Conservation (phyloP, 2,888 invertebrate species). For the Cheilosia vulpina region DNA sequence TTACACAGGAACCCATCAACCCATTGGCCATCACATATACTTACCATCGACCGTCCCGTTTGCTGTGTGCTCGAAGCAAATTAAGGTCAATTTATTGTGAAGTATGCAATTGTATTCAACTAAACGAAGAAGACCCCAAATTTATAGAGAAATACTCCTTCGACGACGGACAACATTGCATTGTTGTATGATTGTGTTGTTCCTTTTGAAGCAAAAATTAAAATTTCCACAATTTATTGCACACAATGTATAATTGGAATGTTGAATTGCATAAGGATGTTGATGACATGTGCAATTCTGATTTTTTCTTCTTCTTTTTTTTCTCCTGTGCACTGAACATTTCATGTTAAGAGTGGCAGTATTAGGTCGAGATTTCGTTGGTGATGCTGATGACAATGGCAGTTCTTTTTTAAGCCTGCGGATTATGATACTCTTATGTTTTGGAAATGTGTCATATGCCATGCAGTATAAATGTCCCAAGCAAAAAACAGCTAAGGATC, state of each 20-base stretch:
- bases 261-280: slow-evolving; percentile 33
- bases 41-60: neutral
- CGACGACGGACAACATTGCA: neutral
- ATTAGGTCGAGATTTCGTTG: slow-evolving; percentile 50
- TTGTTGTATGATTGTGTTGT: neutral
- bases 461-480: neutral
- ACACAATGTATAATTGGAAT: slow-evolving; percentile 40
- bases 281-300: slow-evolving; percentile 53
- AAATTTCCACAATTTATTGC: slow-evolving; percentile 41
- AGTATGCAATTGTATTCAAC: neutral
- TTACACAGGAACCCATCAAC: neutral
- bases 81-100: slow-evolving; percentile 16
- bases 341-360: slow-evolving; percentile 51
- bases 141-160: neutral
- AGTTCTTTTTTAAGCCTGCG: slow-evolving; percentile 31
- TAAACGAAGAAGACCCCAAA: neutral
- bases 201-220: slow-evolving; percentile 42
- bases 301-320: slow-evolving; percentile 5
- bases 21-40: neutral
- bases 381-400: slow-evolving; percentile 38
- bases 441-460: slow-evolving; percentile 34
- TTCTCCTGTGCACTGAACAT: slow-evolving; percentile 35
- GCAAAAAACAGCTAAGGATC: slow-evolving; percentile 4
- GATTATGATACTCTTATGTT: slow-evolving; percentile 43
- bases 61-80: neutral